Percentiles rank a stretch among this genome's conserved stretches.
These are phyloP conservation scores for Castor canadensis DNA, from an alignment of 2,113 vertebrate genomes.

Conservation along the genomic window DNA sequence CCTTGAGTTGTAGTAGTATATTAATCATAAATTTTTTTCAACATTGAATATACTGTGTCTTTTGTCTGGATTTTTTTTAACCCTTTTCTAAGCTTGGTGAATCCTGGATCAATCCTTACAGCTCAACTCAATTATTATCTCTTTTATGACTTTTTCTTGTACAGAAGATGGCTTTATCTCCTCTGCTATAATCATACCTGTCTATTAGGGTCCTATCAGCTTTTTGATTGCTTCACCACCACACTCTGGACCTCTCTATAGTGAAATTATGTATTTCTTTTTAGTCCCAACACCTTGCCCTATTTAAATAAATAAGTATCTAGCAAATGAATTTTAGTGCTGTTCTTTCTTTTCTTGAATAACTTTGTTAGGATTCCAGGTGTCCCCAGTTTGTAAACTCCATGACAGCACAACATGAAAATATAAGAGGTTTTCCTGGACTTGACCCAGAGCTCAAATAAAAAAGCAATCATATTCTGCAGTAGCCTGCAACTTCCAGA, in stretches of 20 bases:
- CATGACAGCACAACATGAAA: background rate
- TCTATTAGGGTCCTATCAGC: background rate
- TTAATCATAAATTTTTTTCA: background rate
- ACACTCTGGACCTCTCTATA: background rate
- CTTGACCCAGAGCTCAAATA: background rate
- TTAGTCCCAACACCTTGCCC: background rate
- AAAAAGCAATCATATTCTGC: background rate
- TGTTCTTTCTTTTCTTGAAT: background rate
- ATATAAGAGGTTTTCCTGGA: background rate
- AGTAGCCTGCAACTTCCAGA: background rate
- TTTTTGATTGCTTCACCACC: background rate
- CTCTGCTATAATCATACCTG: background rate
- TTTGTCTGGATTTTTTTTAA: background rate
- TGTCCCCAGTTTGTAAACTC: background rate
- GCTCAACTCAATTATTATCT: background rate
- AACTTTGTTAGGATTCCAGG: background rate
- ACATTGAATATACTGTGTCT: background rate
- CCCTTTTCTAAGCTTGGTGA: background rate
- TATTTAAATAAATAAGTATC: background rate
- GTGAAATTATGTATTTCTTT: background rate
- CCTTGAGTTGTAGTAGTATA: background rate
- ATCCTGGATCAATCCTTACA: background rate
- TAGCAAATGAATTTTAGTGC: background rate
- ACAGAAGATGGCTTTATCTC: background rate
- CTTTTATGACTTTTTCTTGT: background rate